These are phyloP conservation scores for Phorcus lineatus DNA, from an alignment of 2,888 invertebrate genomes.

Conservation along the genomic window DNA sequence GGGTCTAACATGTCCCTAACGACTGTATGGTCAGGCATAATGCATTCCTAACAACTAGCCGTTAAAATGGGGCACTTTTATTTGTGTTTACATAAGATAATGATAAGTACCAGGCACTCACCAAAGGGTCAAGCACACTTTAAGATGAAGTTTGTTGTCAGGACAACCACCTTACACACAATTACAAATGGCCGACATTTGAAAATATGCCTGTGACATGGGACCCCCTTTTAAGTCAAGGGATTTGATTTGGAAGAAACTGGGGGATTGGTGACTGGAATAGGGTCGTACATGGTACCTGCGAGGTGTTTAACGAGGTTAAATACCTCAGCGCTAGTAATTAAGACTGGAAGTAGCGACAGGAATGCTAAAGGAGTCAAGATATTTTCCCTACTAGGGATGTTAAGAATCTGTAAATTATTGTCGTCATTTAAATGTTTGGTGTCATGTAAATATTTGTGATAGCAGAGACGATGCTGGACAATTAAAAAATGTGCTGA, in stretches of 20 bases:
- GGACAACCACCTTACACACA: background rate
- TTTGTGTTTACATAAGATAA: conserved; percentile 5
- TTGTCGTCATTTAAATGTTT: background rate
- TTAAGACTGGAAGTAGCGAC: background rate
- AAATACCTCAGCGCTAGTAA: background rate
- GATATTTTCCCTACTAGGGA: background rate
- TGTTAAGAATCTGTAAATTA: conserved; percentile 13
- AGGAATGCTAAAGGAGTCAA: background rate
- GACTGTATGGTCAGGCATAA: background rate
- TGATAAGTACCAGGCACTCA: background rate
- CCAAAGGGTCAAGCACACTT: conserved; percentile 12
- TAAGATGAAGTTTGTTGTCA: conserved; percentile 6
- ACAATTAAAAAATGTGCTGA: too few relatives aligned
- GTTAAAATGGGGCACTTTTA: background rate
- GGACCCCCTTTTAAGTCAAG: background rate
- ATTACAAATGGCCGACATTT: background rate
- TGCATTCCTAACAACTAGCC: background rate
- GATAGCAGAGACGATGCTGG: too few relatives aligned
- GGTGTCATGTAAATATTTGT: too few relatives aligned
- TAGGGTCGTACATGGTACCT: too few relatives aligned
- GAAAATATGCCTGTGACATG: background rate
- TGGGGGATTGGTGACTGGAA: too few relatives aligned
- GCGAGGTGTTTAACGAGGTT: background rate
- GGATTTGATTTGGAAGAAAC: too few relatives aligned
- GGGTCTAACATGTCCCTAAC: too few relatives aligned